These are phyloP conservation scores for Drosophila serrata DNA, from an alignment of 1,140 invertebrate genomes.

Conservation along the genomic window DNA sequence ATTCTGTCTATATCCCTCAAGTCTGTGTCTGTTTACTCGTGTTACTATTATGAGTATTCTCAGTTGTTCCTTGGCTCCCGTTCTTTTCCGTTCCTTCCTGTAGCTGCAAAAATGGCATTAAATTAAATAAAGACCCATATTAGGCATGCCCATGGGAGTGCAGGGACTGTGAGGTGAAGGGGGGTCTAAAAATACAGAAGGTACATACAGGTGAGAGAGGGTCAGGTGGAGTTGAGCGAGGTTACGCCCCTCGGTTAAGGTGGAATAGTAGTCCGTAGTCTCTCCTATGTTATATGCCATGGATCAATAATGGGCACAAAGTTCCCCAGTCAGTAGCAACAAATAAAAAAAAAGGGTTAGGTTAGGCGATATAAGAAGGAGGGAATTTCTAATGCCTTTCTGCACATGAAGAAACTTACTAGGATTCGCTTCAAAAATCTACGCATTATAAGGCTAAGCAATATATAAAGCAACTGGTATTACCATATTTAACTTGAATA, in stretches of 20 bases:
- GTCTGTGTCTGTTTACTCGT: conserved; percentile 24
- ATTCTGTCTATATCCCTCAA: background rate
- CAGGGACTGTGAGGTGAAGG: too few species aligned
- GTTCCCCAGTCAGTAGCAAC: conserved; percentile 57
- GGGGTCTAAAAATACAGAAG: conserved; percentile 8
- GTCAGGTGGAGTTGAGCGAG: conserved; percentile 29
- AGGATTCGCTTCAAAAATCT: background rate
- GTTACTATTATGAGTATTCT: conserved; percentile 35
- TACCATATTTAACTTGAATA: too few species aligned
- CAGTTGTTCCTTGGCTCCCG: conserved; percentile 16
- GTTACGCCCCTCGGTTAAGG: conserved; percentile 49
- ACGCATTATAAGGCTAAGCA: background rate
- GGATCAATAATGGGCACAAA: conserved; percentile 81
- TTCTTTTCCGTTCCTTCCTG: conserved; percentile 14
- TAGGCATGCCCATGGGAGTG: conserved; percentile 65
- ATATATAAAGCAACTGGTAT: too few species aligned
- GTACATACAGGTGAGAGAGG: conserved; percentile 1
- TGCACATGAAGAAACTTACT: conserved; percentile 2
- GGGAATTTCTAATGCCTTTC: conserved; percentile 52
- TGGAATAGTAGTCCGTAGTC: conserved; percentile 33
- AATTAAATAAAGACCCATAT: conserved; percentile 81
- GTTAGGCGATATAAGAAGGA: conserved; percentile 41
- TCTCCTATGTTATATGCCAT: conserved; percentile 34
- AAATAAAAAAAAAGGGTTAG: conserved; percentile 57
- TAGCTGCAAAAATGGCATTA: conserved; percentile 78